Evolutionary conservation across 2,113 vertebrate genomes (phyloP).

Genomic region (Silurus asotus): DNA sequence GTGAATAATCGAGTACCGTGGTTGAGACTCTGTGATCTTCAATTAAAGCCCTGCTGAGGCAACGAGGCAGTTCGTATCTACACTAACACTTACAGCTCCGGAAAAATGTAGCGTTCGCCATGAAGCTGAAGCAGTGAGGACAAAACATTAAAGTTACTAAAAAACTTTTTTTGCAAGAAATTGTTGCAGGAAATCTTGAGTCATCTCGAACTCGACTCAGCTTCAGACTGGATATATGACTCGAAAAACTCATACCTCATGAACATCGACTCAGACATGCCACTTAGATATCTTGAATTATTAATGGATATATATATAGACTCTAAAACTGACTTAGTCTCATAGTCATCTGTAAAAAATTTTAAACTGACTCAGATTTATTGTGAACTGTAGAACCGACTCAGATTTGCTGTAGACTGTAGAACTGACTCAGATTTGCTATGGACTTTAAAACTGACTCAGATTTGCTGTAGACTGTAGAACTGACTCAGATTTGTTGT

Average conservation of each 20-base stretch:
- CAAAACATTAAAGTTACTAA: neutral
- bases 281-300: too few relatives aligned
- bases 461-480: too few relatives aligned
- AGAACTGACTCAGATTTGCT: neutral
- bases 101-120: neutral
- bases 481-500: too few relatives aligned
- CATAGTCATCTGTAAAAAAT: too few relatives aligned
- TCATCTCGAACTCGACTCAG: neutral
- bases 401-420: neutral
- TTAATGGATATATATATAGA: too few relatives aligned
- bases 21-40: constrained; percentile 46
- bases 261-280: neutral
- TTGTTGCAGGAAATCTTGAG: neutral
- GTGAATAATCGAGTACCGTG: constrained; percentile 58
- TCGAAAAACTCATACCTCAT: too few relatives aligned
- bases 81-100: neutral
- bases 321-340: neutral
- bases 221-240: neutral
- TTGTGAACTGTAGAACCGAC: neutral
- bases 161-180: neutral
- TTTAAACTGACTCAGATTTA: neutral
- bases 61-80: neutral
- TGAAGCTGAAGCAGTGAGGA: neutral
- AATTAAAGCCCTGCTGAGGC: constrained; percentile 19
- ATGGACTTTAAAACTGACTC: neutral